phyloP scores from a whole-genome alignment of 2,797 vertebrate genomes.

The Oreochromis mossambicus region DNA sequence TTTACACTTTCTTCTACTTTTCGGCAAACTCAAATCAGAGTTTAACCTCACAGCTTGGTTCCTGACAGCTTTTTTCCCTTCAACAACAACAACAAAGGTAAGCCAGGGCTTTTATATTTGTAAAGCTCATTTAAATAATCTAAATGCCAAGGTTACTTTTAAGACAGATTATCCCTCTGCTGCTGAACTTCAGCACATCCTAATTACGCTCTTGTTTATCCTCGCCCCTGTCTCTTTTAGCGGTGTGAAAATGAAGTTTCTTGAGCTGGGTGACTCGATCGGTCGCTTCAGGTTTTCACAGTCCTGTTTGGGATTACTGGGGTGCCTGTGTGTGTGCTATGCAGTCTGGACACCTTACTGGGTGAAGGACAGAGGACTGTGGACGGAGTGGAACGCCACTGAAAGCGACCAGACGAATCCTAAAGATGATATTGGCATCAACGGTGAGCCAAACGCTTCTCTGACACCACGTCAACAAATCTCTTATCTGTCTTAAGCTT shows the following conservation, averaged over 20 bases:
- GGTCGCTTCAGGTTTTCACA: slow-evolving; percentile 74
- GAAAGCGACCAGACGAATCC: not conserved
- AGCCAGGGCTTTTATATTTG: not conserved
- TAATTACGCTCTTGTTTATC: not conserved
- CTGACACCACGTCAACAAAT: not conserved
- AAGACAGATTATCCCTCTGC: not conserved
- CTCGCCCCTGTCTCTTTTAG: not conserved
- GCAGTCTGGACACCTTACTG: slow-evolving; percentile 74
- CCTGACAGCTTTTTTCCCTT: not conserved
- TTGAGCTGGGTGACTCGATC: slow-evolving; percentile 52
- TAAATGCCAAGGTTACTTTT: not conserved
- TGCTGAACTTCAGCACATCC: not conserved
- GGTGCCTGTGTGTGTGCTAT: slow-evolving; percentile 71
- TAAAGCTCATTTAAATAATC: not conserved
- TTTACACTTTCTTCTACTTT: not conserved
- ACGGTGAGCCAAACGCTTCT: slow-evolving; percentile 55
- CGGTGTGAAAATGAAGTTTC: slow-evolving; percentile 39
- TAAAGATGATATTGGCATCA: slow-evolving; percentile 9
- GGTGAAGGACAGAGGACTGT: slow-evolving; percentile 69
- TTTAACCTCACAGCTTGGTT: not conserved
- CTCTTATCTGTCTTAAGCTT: not conserved
- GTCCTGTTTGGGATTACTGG: slow-evolving; percentile 69
- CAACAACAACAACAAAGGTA: slow-evolving; percentile 37
- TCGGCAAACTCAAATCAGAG: not conserved
- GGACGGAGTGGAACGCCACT: slow-evolving; percentile 53